These are phyloP conservation scores for Typhlichthys eigenmanni DNA, from an alignment of 2,797 vertebrate genomes.

Conservation along the genomic window DNA sequence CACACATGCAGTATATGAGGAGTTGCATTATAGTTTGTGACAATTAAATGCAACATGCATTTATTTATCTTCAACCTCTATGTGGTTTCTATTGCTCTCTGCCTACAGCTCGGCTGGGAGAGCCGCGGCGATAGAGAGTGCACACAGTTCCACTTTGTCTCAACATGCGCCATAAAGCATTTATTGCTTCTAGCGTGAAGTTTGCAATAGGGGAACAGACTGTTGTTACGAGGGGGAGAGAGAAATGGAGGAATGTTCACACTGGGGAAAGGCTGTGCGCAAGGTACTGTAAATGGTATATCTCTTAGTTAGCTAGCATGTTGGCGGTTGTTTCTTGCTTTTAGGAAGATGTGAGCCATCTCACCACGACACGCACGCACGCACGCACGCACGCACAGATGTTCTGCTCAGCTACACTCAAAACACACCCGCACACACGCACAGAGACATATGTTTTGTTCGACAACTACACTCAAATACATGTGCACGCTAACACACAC, in stretches of 20 bases:
- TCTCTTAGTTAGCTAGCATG: neutral
- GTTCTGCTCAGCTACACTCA: too few relatives aligned
- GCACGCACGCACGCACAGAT: neutral
- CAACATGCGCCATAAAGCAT: conserved; percentile 14
- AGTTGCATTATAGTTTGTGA: too few relatives aligned
- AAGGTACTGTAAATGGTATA: neutral
- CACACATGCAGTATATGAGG: too few relatives aligned
- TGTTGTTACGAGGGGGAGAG: neutral
- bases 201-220: conserved; percentile 10
- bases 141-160: conserved; percentile 9
- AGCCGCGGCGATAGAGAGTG: conserved; percentile 17
- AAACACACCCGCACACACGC: conserved; percentile 1
- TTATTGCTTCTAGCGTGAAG: conserved; percentile 15
- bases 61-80: too few relatives aligned
- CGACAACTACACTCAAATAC: neutral
- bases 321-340: conserved; percentile 18
- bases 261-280: conserved; percentile 11
- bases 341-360: conserved; percentile 20
- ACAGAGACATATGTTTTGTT: neutral
- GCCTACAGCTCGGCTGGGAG: neutral
- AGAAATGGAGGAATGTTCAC: conserved; percentile 16
- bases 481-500: conserved; percentile 1
- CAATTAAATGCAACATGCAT: too few relatives aligned
- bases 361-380: neutral
- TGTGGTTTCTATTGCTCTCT: neutral